phyloP scores from a whole-genome alignment of 2,888 invertebrate genomes.

The Sussaba pulchella region DNA sequence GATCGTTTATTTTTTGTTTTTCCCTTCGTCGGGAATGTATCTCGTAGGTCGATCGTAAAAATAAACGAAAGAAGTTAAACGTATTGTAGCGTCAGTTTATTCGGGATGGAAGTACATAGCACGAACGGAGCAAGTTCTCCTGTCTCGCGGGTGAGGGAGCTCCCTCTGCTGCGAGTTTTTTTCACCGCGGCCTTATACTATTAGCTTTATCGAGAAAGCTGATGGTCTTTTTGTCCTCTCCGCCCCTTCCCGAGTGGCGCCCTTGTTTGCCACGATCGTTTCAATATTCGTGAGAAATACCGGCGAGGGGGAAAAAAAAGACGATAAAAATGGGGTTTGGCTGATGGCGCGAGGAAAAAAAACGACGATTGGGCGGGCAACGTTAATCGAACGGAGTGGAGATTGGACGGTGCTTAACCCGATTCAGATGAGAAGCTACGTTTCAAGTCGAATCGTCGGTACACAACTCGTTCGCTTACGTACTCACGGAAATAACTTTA shows the following conservation, averaged over 20 bases:
- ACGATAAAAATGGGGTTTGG: not conserved
- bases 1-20: too few relatives aligned
- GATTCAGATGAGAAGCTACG: slow-evolving; percentile 3
- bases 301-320: not conserved
- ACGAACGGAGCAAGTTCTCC: not conserved
- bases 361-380: slow-evolving; percentile 11
- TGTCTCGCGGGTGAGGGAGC: slow-evolving; percentile 15
- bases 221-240: slow-evolving; percentile 9
- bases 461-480: not conserved
- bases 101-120: slow-evolving; percentile 1
- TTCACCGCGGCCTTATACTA: slow-evolving; percentile 13
- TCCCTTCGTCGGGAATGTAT: not conserved
- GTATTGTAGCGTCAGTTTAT: slow-evolving; percentile 28
- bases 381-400: slow-evolving; percentile 8
- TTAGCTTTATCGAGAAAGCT: slow-evolving; percentile 30
- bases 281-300: slow-evolving; percentile 23
- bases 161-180: slow-evolving; percentile 9
- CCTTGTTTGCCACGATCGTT: slow-evolving; percentile 23
- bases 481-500: slow-evolving; percentile 2
- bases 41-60: not conserved
- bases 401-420: slow-evolving; percentile 16
- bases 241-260: not conserved
- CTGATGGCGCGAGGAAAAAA: slow-evolving; percentile 2
- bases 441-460: slow-evolving; percentile 3
- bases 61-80: slow-evolving; percentile 11